Base-by-base conservation (phyloP, 2,797 vertebrate genomes). In the Vultur gryphus region DNA sequence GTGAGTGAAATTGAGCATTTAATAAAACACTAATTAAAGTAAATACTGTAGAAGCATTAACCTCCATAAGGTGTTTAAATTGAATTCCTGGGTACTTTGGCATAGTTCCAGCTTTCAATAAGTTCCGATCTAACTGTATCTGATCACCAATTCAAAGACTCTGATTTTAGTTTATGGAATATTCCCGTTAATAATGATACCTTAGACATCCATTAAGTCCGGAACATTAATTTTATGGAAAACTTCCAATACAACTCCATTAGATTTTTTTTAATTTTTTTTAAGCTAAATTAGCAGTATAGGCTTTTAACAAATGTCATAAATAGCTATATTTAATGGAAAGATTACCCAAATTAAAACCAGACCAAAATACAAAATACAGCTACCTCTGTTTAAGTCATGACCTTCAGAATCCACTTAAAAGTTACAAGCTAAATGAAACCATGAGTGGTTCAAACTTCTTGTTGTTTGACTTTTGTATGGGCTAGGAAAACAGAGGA, bases 171-270 rank as follows among this genome's bases (percentile, higher is more conserved):
- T 98, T 95, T 98, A 98, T 97, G 97, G 95, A 98, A 98, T 97
- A 98, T 98, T 98, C 98, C 96, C 71, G 86, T 98, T 98, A 98
- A 98, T 98, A 98, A 98, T 92, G 96, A 98, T 98, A 98, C 97
- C 97, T 98, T 96, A 98, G 97, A 98, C 96, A 98, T 98, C 98
- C 98, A 98, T 98, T 98, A 98, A 98, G 96, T 97, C 96, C 97
- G 97, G 97, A 92, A 98, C 98, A 98, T 98, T 98, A 98, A 98
- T 98, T 98, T 98, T 97, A 98, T 98, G 98, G 98, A 98, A 98
- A 98, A 98, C 97, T 98, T 98, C 97, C 97, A 98, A 97, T 98
- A 95, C 88, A 97, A 98, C 95, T 97, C 98, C 97, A 98, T 98
- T 98, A 98, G 97, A 90, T 83, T 94, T 98, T 97, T 96, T 93